These are phyloP conservation scores for Aphelenchoides besseyi DNA, from an alignment of 1,140 invertebrate species.

Conservation along the genomic window DNA sequence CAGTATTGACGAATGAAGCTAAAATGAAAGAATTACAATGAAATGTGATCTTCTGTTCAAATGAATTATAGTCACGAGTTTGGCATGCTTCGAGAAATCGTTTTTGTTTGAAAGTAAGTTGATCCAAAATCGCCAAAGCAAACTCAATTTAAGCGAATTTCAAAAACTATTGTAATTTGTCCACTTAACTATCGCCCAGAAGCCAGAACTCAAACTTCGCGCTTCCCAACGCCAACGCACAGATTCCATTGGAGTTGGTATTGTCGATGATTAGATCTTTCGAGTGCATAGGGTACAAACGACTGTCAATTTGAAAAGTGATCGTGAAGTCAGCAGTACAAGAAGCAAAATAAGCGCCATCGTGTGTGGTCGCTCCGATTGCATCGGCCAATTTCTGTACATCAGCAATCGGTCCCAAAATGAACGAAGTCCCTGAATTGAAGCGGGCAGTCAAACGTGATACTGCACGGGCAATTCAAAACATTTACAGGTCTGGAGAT, in stretches of 20 bases:
- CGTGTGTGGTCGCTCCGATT: conserved; percentile 1
- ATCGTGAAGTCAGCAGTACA: conserved; percentile 1
- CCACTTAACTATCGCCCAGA: conserved; percentile 9
- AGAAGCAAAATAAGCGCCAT: conserved; percentile 1
- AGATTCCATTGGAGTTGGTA: not conserved
- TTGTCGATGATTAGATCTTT: not conserved
- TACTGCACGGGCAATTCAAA: too few species aligned
- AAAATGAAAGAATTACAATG: too few species aligned
- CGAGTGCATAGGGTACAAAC: not conserved
- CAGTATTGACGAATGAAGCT: conserved; percentile 21
- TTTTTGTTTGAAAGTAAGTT: too few species aligned
- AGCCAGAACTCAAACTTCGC: conserved; percentile 18
- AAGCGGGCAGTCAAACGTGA: not conserved
- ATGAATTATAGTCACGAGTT: too few species aligned
- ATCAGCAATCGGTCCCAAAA: not conserved
- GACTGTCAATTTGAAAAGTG: not conserved
- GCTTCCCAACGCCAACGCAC: not conserved
- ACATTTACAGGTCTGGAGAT: too few species aligned
- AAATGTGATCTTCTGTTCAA: too few species aligned
- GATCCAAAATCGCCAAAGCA: too few species aligned
- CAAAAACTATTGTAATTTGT: too few species aligned
- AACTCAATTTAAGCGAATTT: too few species aligned
- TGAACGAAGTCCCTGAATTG: not conserved
- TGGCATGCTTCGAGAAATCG: too few species aligned
- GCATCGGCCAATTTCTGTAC: not conserved